Evolutionary conservation across 2,113 vertebrate genomes (phyloP).

Genomic region (Melanerpes aurifrons): DNA sequence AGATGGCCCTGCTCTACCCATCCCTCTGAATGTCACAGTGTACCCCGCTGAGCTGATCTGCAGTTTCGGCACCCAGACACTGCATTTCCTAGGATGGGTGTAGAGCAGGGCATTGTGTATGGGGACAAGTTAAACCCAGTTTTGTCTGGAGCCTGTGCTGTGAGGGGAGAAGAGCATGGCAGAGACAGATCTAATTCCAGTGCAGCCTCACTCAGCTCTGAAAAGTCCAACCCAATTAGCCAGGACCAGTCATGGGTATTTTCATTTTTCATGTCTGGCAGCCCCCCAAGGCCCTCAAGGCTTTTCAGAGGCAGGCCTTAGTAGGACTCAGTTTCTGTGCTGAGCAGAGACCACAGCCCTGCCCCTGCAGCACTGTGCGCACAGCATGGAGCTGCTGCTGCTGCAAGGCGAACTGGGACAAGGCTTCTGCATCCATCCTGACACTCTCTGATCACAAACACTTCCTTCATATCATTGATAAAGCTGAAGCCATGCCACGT

Average conservation of each 20-base stretch:
- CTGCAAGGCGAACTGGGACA: neutral
- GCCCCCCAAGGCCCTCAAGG: neutral
- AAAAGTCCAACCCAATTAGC: neutral
- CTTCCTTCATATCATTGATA: neutral
- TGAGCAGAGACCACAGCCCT: neutral
- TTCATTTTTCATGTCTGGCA: neutral
- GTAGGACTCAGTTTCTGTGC: neutral
- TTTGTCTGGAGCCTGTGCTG: neutral
- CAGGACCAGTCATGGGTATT: neutral
- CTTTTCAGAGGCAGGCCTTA: neutral
- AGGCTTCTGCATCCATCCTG: neutral
- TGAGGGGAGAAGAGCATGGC: fast-evolving
- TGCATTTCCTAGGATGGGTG: too few relatives aligned
- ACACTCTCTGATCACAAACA: neutral
- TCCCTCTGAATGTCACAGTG: neutral
- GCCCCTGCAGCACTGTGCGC: neutral
- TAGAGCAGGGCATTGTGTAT: too few relatives aligned
- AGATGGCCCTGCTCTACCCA: neutral
- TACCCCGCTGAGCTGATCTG: too few relatives aligned
- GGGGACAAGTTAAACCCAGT: too few relatives aligned
- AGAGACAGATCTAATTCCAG: neutral
- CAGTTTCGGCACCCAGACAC: too few relatives aligned
- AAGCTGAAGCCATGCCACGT: neutral
- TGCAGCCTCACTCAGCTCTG: neutral
- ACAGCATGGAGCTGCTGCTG: neutral